phyloP scores from a whole-genome alignment of 2,888 invertebrate species.

The Ceraclea dissimilis region DNA sequence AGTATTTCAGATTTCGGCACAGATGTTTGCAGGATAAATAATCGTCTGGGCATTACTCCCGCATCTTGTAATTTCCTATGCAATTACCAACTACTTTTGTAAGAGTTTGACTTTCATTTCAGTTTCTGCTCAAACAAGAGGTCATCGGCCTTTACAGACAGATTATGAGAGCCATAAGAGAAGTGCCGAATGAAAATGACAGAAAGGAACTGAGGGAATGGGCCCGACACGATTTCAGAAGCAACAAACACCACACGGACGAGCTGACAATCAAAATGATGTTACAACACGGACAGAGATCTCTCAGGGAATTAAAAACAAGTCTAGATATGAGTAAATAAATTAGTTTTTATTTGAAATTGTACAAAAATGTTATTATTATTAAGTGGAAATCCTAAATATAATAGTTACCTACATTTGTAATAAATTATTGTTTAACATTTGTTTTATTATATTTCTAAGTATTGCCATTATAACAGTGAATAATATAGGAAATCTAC shows the following conservation, averaged over 20 bases:
- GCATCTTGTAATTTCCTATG: too few species aligned
- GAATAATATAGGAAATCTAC: too few species aligned
- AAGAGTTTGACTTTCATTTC: conserved; percentile 21
- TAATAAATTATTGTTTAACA: too few species aligned
- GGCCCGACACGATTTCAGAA: conserved; percentile 67
- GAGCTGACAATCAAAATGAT: conserved; percentile 66
- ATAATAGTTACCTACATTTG: too few species aligned
- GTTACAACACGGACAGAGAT: conserved; percentile 61
- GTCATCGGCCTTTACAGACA: conserved; percentile 68
- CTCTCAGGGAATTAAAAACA: conserved; percentile 58
- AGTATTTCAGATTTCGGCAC: too few species aligned
- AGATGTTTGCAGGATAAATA: too few species aligned
- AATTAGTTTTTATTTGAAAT: conserved; percentile 20
- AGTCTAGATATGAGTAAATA: conserved; percentile 55
- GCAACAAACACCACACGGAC: conserved; percentile 62
- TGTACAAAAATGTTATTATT: conserved; percentile 14
- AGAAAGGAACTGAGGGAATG: conserved; percentile 61
- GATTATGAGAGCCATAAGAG: conserved; percentile 59
- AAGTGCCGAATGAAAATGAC: conserved; percentile 57
- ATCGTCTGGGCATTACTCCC: too few species aligned
- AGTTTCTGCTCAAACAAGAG: conserved; percentile 76
- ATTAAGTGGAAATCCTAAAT: not conserved
- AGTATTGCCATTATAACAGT: too few species aligned
- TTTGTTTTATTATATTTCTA: too few species aligned
- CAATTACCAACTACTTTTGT: too few species aligned